These are phyloP conservation scores for Drosophila biarmipes DNA, from an alignment of 1,140 invertebrate species.

Conservation along the genomic window DNA sequence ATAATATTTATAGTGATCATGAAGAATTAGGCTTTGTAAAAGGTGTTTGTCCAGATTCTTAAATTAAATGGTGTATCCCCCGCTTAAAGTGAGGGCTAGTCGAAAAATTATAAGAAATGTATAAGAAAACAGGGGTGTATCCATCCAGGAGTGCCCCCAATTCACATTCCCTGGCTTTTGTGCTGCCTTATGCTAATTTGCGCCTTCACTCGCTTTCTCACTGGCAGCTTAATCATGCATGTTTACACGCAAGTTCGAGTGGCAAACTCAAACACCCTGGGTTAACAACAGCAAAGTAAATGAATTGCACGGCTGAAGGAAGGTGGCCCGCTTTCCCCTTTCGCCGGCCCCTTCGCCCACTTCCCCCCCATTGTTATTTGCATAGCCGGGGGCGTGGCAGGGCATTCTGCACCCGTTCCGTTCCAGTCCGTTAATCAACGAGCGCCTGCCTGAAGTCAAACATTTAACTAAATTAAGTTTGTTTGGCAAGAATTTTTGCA, in stretches of 20 bases:
- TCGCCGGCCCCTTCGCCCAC: background rate
- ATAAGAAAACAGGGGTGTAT: too few relatives aligned
- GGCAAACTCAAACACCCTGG: slow-evolving; percentile 70
- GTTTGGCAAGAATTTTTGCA: slow-evolving; percentile 77
- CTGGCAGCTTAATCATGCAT: slow-evolving; percentile 77
- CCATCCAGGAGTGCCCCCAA: background rate
- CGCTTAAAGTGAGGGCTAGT: too few relatives aligned
- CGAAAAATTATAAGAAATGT: background rate
- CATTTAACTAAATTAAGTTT: slow-evolving; percentile 82
- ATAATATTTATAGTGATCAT: too few relatives aligned
- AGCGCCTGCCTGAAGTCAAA: slow-evolving; percentile 72
- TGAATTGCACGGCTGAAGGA: slow-evolving; percentile 36
- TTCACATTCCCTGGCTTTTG: slow-evolving; percentile 21
- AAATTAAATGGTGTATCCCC: too few relatives aligned
- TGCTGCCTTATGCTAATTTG: slow-evolving; percentile 64
- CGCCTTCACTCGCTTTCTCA: slow-evolving; percentile 26
- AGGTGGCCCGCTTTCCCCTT: slow-evolving; percentile 1
- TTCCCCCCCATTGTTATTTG: slow-evolving; percentile 48
- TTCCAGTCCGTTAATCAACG: slow-evolving; percentile 65
- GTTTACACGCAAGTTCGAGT: slow-evolving; percentile 77
- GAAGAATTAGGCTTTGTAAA: too few relatives aligned
- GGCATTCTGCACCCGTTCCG: slow-evolving; percentile 22
- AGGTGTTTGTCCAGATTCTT: too few relatives aligned
- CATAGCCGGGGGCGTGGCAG: slow-evolving; percentile 40
- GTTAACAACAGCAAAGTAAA: slow-evolving; percentile 60